Conservation (phyloP, 2,113 vertebrate genomes). For the Leuciscus idus region DNA sequence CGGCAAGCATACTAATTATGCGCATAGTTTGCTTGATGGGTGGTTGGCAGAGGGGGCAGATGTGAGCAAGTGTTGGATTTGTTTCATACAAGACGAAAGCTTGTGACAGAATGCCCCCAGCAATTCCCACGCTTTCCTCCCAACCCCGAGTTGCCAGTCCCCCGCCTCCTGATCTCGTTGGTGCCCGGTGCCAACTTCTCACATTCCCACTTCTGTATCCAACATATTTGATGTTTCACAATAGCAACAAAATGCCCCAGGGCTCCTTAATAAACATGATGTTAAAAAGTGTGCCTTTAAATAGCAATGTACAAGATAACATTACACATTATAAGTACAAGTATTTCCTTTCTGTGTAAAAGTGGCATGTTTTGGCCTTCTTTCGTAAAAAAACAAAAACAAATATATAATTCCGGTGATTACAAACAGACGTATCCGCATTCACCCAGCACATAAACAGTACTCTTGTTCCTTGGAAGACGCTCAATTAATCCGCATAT, state of each 20-base stretch:
- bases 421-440: conserved; percentile 63
- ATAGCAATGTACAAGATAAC: neutral
- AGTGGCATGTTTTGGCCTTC: conserved; percentile 24
- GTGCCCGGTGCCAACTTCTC: conserved; percentile 34
- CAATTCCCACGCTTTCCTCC: conserved; percentile 63
- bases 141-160: conserved; percentile 54
- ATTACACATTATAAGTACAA: neutral
- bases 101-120: conserved; percentile 51
- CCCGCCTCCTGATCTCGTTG: conserved; percentile 60
- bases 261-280: neutral
- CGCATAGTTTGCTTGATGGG: conserved; percentile 70
- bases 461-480: conserved; percentile 63
- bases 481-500: conserved; percentile 73
- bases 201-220: conserved; percentile 10
- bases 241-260: neutral
- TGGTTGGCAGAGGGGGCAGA: conserved; percentile 32
- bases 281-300: conserved; percentile 26
- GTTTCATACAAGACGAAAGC: conserved; percentile 51
- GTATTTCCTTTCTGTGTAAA: conserved; percentile 14
- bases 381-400: conserved; percentile 21
- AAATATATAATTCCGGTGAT: conserved; percentile 37
- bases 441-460: conserved; percentile 56
- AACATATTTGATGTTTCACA: conserved; percentile 12
- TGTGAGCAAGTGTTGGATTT: conserved; percentile 41
- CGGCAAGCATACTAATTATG: conserved; percentile 78